Base-by-base conservation (phyloP, 2,888 invertebrate species). In the Dexiosoma caninum region DNA sequence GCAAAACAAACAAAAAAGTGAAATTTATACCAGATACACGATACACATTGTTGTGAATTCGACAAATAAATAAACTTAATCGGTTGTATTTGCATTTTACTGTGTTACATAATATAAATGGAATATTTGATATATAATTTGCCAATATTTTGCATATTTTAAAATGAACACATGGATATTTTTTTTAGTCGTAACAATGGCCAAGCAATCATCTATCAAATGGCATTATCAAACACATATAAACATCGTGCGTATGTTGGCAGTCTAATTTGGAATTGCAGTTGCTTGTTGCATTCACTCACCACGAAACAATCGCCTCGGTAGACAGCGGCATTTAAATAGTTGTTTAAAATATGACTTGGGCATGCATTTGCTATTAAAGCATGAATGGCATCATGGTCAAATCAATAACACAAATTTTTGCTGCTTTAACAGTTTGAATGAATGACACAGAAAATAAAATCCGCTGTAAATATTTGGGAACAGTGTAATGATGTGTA, bases 361-460 rank as follows among this genome's bases (percentile, higher is more conserved):
- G 42, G 21, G 21, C 19, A 62, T 62, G 67, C 74, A 55, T 55
- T 69, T 49, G 74, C 53, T 69, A 69, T 60, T 76, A 64, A 79
- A 75, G 79, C 69, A 69, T 74, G 67, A 78, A 67, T 72, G 67
- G 53, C 82, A 72, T 83, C 81, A 81, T 74, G 79, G 76, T 71
- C 78, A 77, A 81, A 83, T 81, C 78, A 79, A 77, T 79, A 71
- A 71, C 75, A 66, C 14, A 40, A 30, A 59, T 10, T 23, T 10
- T 27, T 51, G 12, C 53, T 23, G 57, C 64, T 64, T 69, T 55
- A 53, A 23, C 49, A 30, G 42, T 42, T 40, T 60, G 49, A 32
- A 14, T 49, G 51, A 71, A 44, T 32, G 59, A 42, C 30, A 74
- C 46, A 57, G 27, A 23, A 59, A 51, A 19, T n/a, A 27, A 37